A percentile compares a stretch with the other conserved stretches of the same genome.
These are phyloP conservation scores for Clarias batrachus DNA, from an alignment of 2,113 vertebrate species.

Conservation along the genomic window DNA sequence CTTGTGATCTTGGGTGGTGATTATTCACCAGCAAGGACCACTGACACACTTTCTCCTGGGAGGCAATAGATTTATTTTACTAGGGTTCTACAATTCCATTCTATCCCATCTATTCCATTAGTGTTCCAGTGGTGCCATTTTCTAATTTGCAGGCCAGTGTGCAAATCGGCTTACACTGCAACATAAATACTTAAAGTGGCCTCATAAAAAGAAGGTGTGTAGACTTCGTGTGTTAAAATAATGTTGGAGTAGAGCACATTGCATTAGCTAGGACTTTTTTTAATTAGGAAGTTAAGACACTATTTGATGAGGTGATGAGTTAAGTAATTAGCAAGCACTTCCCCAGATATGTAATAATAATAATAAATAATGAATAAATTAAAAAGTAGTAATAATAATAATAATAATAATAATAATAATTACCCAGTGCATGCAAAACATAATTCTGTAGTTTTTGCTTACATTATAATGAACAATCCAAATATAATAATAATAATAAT, in stretches of 20 bases:
- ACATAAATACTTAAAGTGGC: neutral
- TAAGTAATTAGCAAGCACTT: neutral
- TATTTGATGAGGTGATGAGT: neutral
- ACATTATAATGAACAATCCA: too few species aligned
- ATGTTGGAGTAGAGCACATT: neutral
- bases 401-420: too few species aligned
- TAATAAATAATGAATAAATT: too few species aligned
- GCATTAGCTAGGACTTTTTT: neutral
- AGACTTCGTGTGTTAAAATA: neutral
- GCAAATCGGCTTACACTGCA: neutral
- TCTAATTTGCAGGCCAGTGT: neutral
- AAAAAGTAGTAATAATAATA: too few species aligned
- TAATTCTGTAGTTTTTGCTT: neutral
- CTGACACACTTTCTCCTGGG: neutral
- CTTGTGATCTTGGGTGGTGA: neutral
- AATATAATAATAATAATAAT: too few species aligned
- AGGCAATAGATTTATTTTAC: neutral
- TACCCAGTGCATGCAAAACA: neutral
- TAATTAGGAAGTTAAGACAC: neutral
- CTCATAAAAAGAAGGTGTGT: neutral
- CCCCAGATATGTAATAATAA: neutral
- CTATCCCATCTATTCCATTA: neutral
- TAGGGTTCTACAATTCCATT: neutral
- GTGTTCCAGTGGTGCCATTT: neutral
- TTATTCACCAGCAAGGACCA: neutral